Evolutionary conservation across 2,888 invertebrate genomes (phyloP).

Genomic region (Schrankia costaestrigalis): DNA sequence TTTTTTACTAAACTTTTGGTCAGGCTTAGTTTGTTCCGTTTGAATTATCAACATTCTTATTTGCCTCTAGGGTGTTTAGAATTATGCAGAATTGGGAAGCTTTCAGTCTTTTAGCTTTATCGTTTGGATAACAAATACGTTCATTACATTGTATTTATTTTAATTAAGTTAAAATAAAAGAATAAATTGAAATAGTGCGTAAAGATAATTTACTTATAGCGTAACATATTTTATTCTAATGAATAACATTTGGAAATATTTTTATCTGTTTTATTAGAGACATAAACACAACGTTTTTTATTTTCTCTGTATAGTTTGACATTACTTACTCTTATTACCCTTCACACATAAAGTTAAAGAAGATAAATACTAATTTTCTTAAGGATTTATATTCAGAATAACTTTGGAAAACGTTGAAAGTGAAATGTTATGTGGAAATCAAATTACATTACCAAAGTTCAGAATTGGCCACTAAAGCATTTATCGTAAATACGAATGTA

Average conservation of each 20-base stretch:
- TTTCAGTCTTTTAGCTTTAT: too few species aligned
- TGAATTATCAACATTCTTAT: constrained; percentile 22
- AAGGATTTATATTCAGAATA: constrained; percentile 5
- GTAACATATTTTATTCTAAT: too few species aligned
- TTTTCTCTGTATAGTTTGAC: constrained; percentile 2
- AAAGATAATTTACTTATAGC: too few species aligned
- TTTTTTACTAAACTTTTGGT: constrained; percentile 27
- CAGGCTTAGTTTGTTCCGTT: constrained; percentile 11
- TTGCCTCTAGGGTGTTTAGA: constrained; percentile 23
- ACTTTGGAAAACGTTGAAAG: constrained; percentile 1
- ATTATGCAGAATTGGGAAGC: constrained; percentile 11
- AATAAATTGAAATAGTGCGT: too few species aligned
- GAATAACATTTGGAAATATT: too few species aligned
- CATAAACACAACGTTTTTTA: too few species aligned
- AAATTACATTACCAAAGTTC: constrained; percentile 5
- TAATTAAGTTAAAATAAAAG: too few species aligned
- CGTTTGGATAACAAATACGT: too few species aligned
- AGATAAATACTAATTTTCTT: constrained; percentile 9
- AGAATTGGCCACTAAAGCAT: neutral
- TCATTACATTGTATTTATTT: too few species aligned
- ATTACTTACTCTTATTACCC: constrained; percentile 4
- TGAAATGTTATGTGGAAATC: constrained; percentile 1
- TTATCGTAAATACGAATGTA: neutral
- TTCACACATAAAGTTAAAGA: neutral
- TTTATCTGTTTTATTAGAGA: too few species aligned